Percentiles rank a stretch among this genome's conserved stretches.
phyloP scores from a whole-genome alignment of 2,113 vertebrate genomes.

The Corynorhinus townsendii region DNA sequence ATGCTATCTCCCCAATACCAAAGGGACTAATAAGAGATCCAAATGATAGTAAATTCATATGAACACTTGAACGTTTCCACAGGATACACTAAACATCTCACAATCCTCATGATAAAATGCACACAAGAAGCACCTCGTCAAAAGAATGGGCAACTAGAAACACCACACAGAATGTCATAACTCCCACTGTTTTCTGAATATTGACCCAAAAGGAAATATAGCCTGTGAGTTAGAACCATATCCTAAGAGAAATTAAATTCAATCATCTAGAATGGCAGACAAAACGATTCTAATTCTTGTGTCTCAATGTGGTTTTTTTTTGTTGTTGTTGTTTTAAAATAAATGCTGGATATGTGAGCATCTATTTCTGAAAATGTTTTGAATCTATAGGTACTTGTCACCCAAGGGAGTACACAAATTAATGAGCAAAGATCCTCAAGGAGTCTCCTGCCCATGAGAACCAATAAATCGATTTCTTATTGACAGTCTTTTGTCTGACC shows the following conservation, averaged over 20 bases:
- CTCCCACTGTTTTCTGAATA: background rate
- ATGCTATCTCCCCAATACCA: background rate
- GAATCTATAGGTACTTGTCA: background rate
- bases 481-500: constrained; percentile 78
- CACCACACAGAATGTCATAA: background rate
- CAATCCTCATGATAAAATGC: background rate
- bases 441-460: background rate
- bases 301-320: background rate
- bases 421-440: background rate
- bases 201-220: background rate
- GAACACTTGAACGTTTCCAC: background rate
- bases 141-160: background rate
- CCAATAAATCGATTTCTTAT: background rate
- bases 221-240: background rate
- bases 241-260: background rate
- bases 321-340: background rate
- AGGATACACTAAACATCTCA: background rate
- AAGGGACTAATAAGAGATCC: background rate
- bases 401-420: background rate
- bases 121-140: background rate
- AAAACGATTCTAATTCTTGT: background rate
- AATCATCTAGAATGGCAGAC: background rate
- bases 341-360: background rate
- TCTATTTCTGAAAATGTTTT: background rate
- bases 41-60: background rate